phyloP scores from a whole-genome alignment of 2,888 invertebrate species.

The Gortyna flavago region DNA sequence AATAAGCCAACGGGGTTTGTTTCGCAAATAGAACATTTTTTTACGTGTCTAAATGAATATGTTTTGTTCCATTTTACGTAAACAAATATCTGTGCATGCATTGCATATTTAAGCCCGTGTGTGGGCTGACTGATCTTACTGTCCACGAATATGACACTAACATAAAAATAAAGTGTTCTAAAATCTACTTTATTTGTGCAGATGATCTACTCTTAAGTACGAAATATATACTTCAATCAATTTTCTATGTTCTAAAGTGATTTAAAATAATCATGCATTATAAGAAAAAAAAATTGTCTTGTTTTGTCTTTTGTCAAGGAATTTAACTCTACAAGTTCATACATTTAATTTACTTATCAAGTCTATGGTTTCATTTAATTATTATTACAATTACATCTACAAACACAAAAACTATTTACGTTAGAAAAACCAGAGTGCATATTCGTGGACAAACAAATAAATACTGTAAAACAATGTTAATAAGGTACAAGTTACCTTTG shows the following conservation, averaged over 20 bases:
- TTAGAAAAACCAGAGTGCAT: conserved; percentile 36
- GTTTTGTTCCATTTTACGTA: conserved; percentile 68
- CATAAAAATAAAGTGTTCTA: conserved; percentile 19
- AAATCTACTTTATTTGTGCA: conserved; percentile 1
- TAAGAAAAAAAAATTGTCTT: background rate
- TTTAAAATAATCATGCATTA: conserved; percentile 30
- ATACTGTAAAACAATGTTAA: conserved; percentile 76
- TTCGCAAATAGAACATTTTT: conserved; percentile 7
- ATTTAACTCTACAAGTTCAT: background rate
- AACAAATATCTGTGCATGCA: conserved; percentile 68
- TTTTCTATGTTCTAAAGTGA: background rate
- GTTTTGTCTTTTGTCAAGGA: background rate
- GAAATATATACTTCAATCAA: background rate
- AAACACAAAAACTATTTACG: background rate
- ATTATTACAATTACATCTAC: background rate
- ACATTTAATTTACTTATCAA: background rate
- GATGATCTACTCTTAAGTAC: background rate
- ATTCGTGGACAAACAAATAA: conserved; percentile 67
- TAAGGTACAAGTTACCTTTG: conserved; percentile 94
- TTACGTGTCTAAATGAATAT: conserved; percentile 43
- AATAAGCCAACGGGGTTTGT: conserved; percentile 22
- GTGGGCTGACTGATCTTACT: conserved; percentile 27
- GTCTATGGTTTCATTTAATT: background rate
- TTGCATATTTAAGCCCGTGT: conserved; percentile 38
- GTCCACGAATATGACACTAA: conserved; percentile 65